phyloP scores from a whole-genome alignment of 2,113 vertebrate species.

The Turdus rufiventris region DNA sequence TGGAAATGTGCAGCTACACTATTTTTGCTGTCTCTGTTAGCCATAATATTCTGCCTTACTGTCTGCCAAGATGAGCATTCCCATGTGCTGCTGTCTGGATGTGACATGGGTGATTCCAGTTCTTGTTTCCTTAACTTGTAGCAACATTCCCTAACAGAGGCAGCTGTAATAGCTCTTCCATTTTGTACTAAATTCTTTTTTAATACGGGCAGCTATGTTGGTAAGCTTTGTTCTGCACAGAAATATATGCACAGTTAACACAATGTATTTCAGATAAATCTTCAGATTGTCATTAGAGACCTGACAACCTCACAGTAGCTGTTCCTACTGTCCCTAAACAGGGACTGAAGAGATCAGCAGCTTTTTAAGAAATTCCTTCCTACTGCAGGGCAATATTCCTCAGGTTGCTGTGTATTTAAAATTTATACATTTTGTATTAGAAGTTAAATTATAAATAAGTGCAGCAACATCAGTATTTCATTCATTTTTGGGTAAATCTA shows the following conservation, averaged over 20 bases:
- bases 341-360: neutral
- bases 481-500: neutral
- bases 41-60: neutral
- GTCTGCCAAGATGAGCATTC: neutral
- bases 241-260: neutral
- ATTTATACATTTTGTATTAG: neutral
- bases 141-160: neutral
- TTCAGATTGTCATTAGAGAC: neutral
- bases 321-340: neutral
- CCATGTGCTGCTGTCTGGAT: neutral
- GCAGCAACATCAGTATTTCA: neutral
- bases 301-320: neutral
- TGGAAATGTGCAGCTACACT: neutral
- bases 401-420: neutral
- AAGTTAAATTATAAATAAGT: neutral
- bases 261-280: neutral
- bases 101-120: neutral
- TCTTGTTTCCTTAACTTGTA: neutral
- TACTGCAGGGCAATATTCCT: neutral
- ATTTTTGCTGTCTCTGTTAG: neutral
- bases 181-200: neutral
- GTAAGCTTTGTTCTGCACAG: neutral
- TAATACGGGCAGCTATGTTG: neutral
- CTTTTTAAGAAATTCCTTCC: neutral
- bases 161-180: neutral